Evolutionary conservation across 2,888 invertebrate species (phyloP).

Genomic region (Exephanes ischioxanthus): DNA sequence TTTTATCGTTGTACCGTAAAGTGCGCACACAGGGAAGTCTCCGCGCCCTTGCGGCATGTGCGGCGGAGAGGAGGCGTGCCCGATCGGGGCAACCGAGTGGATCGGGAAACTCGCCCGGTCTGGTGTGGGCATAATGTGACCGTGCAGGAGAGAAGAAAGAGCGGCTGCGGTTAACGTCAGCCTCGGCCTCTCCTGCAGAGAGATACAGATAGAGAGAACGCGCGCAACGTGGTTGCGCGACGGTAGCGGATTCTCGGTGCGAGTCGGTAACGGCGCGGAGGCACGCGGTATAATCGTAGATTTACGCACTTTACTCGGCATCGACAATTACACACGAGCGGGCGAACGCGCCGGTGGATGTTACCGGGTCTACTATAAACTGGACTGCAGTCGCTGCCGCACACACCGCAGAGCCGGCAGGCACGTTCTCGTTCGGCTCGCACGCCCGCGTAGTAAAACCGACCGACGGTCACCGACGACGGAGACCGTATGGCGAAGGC

Average conservation of each 20-base stretch:
- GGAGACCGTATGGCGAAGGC: background rate
- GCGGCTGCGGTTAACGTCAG: slow-evolving; percentile 25
- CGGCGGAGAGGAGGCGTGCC: slow-evolving; percentile 28
- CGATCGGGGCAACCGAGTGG: slow-evolving; percentile 25
- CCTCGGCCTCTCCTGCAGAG: background rate
- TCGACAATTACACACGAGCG: slow-evolving; percentile 49
- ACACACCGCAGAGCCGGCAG: slow-evolving; percentile 5
- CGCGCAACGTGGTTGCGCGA: background rate
- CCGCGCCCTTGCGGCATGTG: slow-evolving; percentile 23
- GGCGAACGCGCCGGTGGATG: slow-evolving; percentile 8
- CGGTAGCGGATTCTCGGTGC: background rate
- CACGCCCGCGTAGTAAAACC: too few species aligned
- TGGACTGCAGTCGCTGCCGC: background rate
- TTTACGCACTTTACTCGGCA: slow-evolving; percentile 63
- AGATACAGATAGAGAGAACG: background rate
- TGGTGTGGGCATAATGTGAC: slow-evolving; percentile 30
- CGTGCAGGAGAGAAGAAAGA: slow-evolving; percentile 22
- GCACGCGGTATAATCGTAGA: slow-evolving; percentile 32
- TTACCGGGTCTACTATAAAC: slow-evolving; percentile 1
- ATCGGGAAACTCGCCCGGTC: slow-evolving; percentile 52
- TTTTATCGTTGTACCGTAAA: slow-evolving; percentile 46
- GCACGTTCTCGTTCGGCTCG: slow-evolving; percentile 1
- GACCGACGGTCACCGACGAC: too few species aligned
- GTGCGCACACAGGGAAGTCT: slow-evolving; percentile 43
- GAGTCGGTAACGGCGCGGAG: background rate